Evolutionary conservation across 2,113 vertebrate genomes (phyloP).

Genomic region (human (Homo sapiens)): DNA sequence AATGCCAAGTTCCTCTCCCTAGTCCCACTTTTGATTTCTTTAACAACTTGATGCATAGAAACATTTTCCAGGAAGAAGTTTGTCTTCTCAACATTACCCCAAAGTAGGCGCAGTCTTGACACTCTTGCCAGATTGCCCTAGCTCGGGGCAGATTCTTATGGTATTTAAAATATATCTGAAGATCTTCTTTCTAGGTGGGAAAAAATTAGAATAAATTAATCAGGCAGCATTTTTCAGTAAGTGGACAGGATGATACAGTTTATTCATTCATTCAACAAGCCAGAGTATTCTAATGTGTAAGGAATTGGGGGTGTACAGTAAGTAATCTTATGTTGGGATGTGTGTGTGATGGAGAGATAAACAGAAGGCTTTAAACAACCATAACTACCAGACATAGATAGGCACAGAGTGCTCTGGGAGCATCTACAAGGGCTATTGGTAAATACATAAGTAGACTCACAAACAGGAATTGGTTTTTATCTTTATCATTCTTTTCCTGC

Average conservation of each 20-base stretch:
- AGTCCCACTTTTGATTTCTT: not conserved
- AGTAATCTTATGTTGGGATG: not conserved
- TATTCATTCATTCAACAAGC: not conserved
- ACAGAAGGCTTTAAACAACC: not conserved
- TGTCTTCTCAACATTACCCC: constrained; percentile 80
- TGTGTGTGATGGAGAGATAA: not conserved
- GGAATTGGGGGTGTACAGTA: not conserved
- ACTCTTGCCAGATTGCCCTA: constrained; percentile 95
- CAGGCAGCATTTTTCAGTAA: not conserved
- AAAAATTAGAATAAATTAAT: constrained; percentile 53
- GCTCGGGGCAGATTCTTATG: constrained; percentile 96
- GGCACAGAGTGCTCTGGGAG: not conserved
- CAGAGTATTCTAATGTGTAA: not conserved
- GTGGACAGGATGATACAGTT: not conserved
- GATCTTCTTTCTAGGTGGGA: constrained; percentile 93
- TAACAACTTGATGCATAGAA: not conserved
- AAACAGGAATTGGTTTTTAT: not conserved
- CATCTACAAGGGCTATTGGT: not conserved
- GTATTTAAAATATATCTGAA: constrained; percentile 97
- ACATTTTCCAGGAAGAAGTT: not conserved
- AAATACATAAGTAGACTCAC: not conserved
- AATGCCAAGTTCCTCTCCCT: not conserved
- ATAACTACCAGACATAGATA: not conserved
- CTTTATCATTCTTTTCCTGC: not conserved
- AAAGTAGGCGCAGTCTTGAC: constrained; percentile 94